Evolutionary conservation across 2,888 invertebrate genomes (phyloP).

Genomic region (Beris chalybata): DNA sequence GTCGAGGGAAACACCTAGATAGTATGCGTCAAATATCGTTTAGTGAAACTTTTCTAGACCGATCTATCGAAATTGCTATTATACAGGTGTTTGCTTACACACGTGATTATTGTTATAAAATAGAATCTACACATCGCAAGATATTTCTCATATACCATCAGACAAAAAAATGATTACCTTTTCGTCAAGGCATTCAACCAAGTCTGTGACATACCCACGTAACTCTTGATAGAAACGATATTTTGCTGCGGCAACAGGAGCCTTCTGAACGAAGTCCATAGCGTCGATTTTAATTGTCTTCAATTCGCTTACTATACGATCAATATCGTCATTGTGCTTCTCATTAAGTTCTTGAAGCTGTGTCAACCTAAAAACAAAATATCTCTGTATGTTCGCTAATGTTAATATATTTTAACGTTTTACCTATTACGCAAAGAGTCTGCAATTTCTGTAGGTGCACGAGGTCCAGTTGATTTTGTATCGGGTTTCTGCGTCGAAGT

Average conservation of each 20-base stretch:
- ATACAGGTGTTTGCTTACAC: too few relatives aligned
- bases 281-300: slow-evolving; percentile 55
- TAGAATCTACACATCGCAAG: too few relatives aligned
- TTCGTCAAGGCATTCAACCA: slow-evolving; percentile 96
- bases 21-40: too few relatives aligned
- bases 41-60: too few relatives aligned
- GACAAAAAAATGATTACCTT: slow-evolving; percentile 65
- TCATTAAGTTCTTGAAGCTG: slow-evolving; percentile 62
- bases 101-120: too few relatives aligned
- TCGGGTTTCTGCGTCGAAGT: slow-evolving; percentile 38
- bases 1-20: too few relatives aligned
- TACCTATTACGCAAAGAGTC: slow-evolving; percentile 46
- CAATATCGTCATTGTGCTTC: slow-evolving; percentile 55
- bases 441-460: slow-evolving; percentile 52
- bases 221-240: slow-evolving; percentile 95
- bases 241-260: slow-evolving; percentile 70
- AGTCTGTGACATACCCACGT: slow-evolving; percentile 91
- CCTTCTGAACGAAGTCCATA: slow-evolving; percentile 58
- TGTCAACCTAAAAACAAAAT: slow-evolving; percentile 56
- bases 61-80: too few relatives aligned
- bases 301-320: slow-evolving; percentile 56
- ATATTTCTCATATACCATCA: too few relatives aligned
- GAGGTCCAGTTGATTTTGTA: slow-evolving; percentile 47
- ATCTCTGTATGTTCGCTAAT: not conserved
- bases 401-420: not conserved